These are phyloP conservation scores for Dolichallabes microphthalmus DNA, from an alignment of 2,113 vertebrate species.

Conservation along the genomic window DNA sequence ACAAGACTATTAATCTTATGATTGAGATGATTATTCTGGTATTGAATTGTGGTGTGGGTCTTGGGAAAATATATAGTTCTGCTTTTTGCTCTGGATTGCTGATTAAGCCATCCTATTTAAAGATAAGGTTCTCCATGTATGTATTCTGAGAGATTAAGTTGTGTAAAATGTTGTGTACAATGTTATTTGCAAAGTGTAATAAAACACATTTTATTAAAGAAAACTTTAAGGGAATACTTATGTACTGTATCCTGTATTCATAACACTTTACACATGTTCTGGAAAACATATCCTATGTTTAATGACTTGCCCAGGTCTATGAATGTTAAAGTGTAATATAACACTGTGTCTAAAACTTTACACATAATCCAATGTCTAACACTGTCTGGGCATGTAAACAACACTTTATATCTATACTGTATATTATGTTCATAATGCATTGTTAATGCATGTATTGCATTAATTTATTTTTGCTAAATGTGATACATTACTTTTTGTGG, in stretches of 20 bases:
- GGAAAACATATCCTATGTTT: neutral
- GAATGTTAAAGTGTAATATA: neutral
- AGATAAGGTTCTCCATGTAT: neutral
- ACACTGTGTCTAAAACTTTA: neutral
- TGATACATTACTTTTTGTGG: neutral
- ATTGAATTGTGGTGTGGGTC: neutral
- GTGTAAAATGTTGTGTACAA: neutral
- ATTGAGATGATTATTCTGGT: slow-evolving; percentile 5
- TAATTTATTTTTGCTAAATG: neutral
- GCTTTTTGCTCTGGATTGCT: neutral
- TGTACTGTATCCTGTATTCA: neutral
- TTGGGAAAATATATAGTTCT: neutral
- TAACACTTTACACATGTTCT: neutral
- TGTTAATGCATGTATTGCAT: neutral
- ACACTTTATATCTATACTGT: neutral
- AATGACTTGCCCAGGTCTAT: neutral
- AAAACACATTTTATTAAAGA: too few species aligned
- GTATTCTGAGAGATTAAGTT: neutral
- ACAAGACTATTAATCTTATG: slow-evolving; percentile 8
- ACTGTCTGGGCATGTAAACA: neutral
- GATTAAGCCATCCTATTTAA: neutral
- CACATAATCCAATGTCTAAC: neutral
- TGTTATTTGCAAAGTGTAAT: neutral
- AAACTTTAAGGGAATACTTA: neutral
- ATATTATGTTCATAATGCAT: neutral